Percentiles rank a stretch among this genome's conserved stretches.
Evolutionary conservation across 2,888 invertebrate genomes (phyloP).

Genomic region (Ormyrus labotus): DNA sequence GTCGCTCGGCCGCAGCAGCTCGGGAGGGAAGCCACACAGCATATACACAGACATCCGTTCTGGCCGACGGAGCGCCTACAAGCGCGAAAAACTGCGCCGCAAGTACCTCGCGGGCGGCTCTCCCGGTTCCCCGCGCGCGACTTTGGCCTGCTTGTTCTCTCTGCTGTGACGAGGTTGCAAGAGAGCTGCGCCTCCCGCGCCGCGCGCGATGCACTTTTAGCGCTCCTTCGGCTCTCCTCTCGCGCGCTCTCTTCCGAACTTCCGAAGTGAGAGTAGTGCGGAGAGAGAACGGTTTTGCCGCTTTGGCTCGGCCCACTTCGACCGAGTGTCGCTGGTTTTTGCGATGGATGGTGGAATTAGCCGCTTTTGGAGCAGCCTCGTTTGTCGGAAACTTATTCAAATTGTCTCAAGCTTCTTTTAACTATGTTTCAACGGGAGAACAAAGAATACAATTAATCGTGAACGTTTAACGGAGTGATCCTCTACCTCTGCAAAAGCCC

Average conservation of each 20-base stretch:
- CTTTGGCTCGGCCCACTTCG: too few species aligned
- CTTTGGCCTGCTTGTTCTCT: conserved; percentile 42
- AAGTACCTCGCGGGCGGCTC: neutral
- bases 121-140: neutral
- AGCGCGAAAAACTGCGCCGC: neutral
- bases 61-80: neutral
- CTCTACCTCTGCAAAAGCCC: neutral
- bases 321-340: too few species aligned
- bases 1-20: neutral
- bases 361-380: too few species aligned
- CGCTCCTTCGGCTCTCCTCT: neutral
- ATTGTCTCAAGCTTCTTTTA: too few species aligned
- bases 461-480: neutral
- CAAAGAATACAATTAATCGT: neutral
- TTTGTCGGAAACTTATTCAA: too few species aligned
- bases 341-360: too few species aligned
- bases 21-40: neutral
- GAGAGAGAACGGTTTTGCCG: too few species aligned
- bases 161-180: conserved; percentile 5
- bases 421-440: too few species aligned
- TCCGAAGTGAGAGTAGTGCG: too few species aligned
- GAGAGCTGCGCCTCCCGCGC: too few species aligned
- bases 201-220: too few species aligned
- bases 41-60: neutral
- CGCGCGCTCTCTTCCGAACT: neutral